These are phyloP conservation scores for Nothoprocta pentlandii DNA, from an alignment of 2,113 vertebrate species.

Conservation along the genomic window DNA sequence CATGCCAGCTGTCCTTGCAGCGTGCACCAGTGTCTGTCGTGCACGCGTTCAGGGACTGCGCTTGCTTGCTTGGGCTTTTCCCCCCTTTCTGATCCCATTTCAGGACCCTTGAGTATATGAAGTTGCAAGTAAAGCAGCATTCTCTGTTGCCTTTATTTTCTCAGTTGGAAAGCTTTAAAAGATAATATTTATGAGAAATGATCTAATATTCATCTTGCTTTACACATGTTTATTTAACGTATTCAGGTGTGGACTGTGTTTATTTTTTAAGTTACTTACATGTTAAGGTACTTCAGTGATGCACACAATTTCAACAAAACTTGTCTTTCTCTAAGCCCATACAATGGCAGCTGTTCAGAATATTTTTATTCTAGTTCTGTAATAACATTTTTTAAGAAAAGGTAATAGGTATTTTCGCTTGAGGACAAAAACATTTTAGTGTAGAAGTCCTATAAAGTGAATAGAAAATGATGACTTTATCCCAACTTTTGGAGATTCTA, in stretches of 20 bases:
- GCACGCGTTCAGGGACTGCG: neutral
- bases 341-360: neutral
- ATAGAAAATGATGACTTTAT: neutral
- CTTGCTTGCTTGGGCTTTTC: slow-evolving; percentile 52
- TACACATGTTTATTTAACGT: slow-evolving; percentile 60
- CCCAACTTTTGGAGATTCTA: neutral
- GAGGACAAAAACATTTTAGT: neutral
- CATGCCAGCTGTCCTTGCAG: too few species aligned
- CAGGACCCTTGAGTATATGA: slow-evolving; percentile 13
- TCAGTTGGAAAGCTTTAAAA: slow-evolving; percentile 70
- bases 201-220: slow-evolving; percentile 66
- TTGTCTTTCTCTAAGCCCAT: neutral
- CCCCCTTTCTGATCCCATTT: slow-evolving; percentile 13
- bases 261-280: slow-evolving; percentile 47
- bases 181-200: slow-evolving; percentile 76
- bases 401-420: neutral
- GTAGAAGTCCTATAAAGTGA: neutral
- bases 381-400: neutral
- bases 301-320: neutral
- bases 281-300: neutral
- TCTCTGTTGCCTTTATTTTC: slow-evolving; percentile 67
- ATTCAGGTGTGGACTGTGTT: slow-evolving; percentile 58
- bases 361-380: slow-evolving; percentile 9
- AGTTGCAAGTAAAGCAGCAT: slow-evolving; percentile 56
- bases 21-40: too few species aligned